Conservation (phyloP, 2,797 vertebrate species). For the Scarus forsteni region DNA sequence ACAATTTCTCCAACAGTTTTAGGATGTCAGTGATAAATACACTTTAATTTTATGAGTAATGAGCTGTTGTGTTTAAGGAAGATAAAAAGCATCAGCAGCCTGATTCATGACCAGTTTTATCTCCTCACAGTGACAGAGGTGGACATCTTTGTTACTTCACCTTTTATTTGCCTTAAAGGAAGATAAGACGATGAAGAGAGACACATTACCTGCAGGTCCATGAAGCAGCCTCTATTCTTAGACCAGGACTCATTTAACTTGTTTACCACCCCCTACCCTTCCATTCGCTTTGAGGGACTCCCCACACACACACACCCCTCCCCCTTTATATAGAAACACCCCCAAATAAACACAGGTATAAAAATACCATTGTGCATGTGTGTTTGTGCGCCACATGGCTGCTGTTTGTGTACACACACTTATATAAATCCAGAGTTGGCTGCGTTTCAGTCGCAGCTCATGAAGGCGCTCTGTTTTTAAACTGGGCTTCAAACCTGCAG, state of each 20-base stretch:
- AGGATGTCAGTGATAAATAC: too few relatives aligned
- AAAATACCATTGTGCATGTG: slow-evolving; percentile 67
- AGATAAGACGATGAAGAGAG: slow-evolving; percentile 28
- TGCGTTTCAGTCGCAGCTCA: slow-evolving; percentile 63
- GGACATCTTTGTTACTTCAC: background rate
- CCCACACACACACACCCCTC: slow-evolving; percentile 69
- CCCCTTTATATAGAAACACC: slow-evolving; percentile 76
- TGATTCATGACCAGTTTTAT: background rate
- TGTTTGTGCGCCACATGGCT: slow-evolving; percentile 51
- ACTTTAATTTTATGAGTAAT: too few relatives aligned
- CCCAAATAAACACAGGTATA: slow-evolving; percentile 73
- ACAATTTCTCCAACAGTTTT: too few relatives aligned
- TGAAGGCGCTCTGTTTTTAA: slow-evolving; percentile 75
- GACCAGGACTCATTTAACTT: slow-evolving; percentile 68
- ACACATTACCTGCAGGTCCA: slow-evolving; percentile 61
- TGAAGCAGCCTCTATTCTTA: slow-evolving; percentile 79
- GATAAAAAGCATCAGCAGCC: background rate
- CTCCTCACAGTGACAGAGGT: slow-evolving; percentile 1
- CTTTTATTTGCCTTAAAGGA: slow-evolving; percentile 6
- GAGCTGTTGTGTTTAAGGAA: too few relatives aligned
- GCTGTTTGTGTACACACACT: slow-evolving; percentile 75
- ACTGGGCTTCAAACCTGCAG: slow-evolving; percentile 68
- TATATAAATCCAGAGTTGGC: slow-evolving; percentile 71
- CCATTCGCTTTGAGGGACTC: slow-evolving; percentile 59
- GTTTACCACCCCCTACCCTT: slow-evolving; percentile 73